These are phyloP conservation scores for Bubo bubo DNA, from an alignment of 2,113 vertebrate genomes.

Conservation along the genomic window DNA sequence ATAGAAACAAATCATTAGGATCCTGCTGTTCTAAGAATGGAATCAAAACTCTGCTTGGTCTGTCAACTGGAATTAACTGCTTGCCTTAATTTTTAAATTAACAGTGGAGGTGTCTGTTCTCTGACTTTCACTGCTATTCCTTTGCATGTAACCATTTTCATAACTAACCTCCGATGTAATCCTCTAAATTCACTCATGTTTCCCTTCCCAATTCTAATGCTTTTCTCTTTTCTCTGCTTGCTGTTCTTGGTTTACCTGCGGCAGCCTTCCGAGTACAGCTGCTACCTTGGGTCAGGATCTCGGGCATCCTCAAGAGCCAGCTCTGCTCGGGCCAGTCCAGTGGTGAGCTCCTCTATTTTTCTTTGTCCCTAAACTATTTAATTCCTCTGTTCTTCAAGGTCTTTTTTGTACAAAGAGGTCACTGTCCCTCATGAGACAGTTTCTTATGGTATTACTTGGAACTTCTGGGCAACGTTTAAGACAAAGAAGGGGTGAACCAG, in stretches of 20 bases:
- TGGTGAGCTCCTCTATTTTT: constrained; percentile 83
- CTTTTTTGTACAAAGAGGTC: neutral
- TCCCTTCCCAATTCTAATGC: constrained; percentile 30
- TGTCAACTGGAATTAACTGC: neutral
- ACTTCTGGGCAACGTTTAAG: neutral
- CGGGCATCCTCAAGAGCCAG: constrained; percentile 91
- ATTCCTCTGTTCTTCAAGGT: neutral
- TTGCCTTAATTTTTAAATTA: neutral
- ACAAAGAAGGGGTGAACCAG: neutral
- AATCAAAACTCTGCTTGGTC: neutral
- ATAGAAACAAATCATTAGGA: neutral
- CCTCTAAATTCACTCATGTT: neutral
- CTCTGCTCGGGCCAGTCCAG: constrained; percentile 93
- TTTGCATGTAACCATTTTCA: neutral
- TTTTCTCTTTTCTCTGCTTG: constrained; percentile 62
- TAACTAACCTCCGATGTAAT: neutral
- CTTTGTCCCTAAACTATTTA: neutral
- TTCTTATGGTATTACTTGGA: neutral
- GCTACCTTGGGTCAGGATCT: constrained; percentile 86
- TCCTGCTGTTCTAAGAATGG: neutral
- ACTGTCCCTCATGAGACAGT: neutral
- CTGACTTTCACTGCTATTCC: neutral
- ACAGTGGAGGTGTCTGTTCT: neutral
- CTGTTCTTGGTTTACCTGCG: neutral
- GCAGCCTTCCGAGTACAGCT: constrained; percentile 88